Evolutionary conservation across 2,888 invertebrate species (phyloP).

Genomic region (Luperina testacea): DNA sequence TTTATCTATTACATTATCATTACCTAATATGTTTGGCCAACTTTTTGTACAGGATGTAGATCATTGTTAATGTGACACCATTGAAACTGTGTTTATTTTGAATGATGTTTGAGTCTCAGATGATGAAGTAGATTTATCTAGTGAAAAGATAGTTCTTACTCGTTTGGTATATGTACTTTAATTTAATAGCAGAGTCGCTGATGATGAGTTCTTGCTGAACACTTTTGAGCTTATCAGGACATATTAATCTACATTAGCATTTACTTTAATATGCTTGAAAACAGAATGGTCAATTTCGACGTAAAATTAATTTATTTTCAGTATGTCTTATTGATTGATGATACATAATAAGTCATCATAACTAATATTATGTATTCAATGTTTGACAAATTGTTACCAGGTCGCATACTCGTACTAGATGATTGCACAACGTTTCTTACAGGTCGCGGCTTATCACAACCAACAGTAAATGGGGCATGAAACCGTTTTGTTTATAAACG

Average conservation of each 20-base stretch:
- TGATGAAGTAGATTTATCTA: not conserved
- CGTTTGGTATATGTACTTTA: too few species aligned
- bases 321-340: not conserved
- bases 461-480: conserved; percentile 50
- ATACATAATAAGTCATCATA: not conserved
- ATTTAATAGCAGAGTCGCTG: not conserved
- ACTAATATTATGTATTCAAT: too few species aligned
- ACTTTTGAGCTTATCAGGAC: not conserved
- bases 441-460: conserved; percentile 36
- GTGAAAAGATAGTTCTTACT: not conserved
- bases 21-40: conserved; percentile 10
- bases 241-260: not conserved
- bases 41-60: conserved; percentile 22
- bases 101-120: not conserved
- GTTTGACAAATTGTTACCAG: not conserved
- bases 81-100: not conserved
- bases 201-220: not conserved
- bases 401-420: not conserved
- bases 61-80: conserved; percentile 20
- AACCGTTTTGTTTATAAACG: conserved; percentile 35
- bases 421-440: conserved; percentile 39
- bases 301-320: too few species aligned
- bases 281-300: not conserved
- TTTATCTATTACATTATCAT: conserved; percentile 32
- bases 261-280: not conserved